These are phyloP conservation scores for Saguinus midas DNA, from an alignment of 2,113 vertebrate genomes.

Conservation along the genomic window DNA sequence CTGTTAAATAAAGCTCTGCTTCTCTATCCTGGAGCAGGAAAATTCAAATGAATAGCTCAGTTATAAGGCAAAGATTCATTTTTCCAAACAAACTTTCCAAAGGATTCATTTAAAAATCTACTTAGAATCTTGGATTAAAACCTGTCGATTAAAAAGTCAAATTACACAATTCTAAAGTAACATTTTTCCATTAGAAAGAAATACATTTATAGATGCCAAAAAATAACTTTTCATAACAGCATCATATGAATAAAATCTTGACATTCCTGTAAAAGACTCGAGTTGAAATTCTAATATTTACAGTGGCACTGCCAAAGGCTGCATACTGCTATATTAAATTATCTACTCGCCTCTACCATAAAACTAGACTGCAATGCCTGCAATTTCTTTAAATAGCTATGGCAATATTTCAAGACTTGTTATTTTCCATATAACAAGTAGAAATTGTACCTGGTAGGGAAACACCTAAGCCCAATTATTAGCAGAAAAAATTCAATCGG, in stretches of 20 bases:
- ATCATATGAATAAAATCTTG: constrained; percentile 49
- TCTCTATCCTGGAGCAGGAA: neutral
- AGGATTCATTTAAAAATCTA: constrained; percentile 56
- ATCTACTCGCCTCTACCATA: constrained; percentile 49
- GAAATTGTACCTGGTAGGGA: constrained; percentile 37
- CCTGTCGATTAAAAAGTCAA: constrained; percentile 47
- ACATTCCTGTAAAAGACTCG: neutral
- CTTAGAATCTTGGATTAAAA: constrained; percentile 58
- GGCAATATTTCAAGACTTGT: constrained; percentile 59
- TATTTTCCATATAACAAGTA: constrained; percentile 67
- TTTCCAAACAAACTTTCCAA: constrained; percentile 37
- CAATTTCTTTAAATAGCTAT: constrained; percentile 68
- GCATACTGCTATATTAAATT: constrained; percentile 39
- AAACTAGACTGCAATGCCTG: constrained; percentile 50
- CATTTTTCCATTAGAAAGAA: constrained; percentile 33
- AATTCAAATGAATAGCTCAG: constrained; percentile 22
- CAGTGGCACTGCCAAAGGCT: neutral
- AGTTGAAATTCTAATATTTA: neutral
- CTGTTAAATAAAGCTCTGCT: neutral
- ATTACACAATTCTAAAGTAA: constrained; percentile 48
- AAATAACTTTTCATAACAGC: constrained; percentile 55
- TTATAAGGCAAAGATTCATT: constrained; percentile 27
- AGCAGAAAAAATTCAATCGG: constrained; percentile 58
- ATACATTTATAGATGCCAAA: constrained; percentile 39
- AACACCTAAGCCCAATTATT: constrained; percentile 55